Evolutionary conservation across 2,888 invertebrate genomes (phyloP).

Genomic region (Volucella bombylans): DNA sequence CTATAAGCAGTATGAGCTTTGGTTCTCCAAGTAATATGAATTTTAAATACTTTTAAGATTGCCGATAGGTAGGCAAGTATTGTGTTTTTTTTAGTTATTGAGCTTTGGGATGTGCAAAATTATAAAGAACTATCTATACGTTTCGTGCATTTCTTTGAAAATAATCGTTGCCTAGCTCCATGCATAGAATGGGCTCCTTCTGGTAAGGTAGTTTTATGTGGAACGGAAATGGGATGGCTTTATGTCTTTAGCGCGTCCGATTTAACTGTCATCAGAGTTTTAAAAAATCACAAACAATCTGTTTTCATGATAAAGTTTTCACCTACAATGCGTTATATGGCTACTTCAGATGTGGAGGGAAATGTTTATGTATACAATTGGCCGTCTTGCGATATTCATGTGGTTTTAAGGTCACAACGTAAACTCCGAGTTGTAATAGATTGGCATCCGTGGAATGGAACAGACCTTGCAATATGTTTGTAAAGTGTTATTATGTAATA

Average conservation of each 20-base stretch:
- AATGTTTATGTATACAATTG: conserved; percentile 78
- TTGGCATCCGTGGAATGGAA: conserved; percentile 83
- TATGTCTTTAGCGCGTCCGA: conserved; percentile 75
- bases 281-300: conserved; percentile 75
- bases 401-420: conserved; percentile 75
- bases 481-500: conserved; percentile 1
- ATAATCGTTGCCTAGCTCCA: conserved; percentile 73
- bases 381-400: conserved; percentile 74
- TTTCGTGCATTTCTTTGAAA: conserved; percentile 77
- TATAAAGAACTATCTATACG: conserved; percentile 76
- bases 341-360: conserved; percentile 78
- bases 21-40: conserved; percentile 76
- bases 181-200: conserved; percentile 79
- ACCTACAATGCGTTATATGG: conserved; percentile 79
- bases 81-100: conserved; percentile 76
- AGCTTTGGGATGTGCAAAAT: conserved; percentile 78
- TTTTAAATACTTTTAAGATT: neutral
- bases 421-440: conserved; percentile 78
- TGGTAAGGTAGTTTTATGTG: conserved; percentile 78
- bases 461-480: conserved; percentile 81
- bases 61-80: neutral
- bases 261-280: conserved; percentile 71
- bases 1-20: conserved; percentile 78
- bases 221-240: conserved; percentile 78
- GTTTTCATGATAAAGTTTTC: conserved; percentile 79